These are phyloP conservation scores for Disparrhopalites patrizii DNA, from an alignment of 2,888 invertebrate genomes.

Conservation along the genomic window DNA sequence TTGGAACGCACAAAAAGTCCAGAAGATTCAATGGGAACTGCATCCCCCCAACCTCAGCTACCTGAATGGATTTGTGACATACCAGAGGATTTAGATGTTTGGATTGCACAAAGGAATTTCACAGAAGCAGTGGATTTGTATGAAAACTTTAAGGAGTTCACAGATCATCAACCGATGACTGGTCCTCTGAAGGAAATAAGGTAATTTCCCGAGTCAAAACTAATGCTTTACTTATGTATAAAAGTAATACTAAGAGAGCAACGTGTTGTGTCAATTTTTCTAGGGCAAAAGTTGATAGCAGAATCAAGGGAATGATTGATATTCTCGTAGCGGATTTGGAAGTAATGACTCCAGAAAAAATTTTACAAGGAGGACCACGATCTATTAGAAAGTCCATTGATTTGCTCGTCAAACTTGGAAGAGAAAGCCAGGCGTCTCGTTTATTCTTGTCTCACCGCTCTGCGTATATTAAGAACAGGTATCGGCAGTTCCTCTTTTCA, in stretches of 20 bases:
- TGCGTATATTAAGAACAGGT: conserved; percentile 53
- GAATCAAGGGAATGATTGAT: conserved; percentile 74
- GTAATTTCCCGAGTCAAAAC: conserved; percentile 42
- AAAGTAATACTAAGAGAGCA: no score
- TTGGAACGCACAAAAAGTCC: conserved; percentile 50
- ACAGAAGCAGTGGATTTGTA: conserved; percentile 73
- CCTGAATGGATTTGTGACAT: conserved; percentile 86
- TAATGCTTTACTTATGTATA: no score
- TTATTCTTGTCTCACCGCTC: conserved; percentile 56
- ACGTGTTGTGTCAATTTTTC: conserved; percentile 31
- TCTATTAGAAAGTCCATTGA: conserved; percentile 78
- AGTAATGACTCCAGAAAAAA: conserved; percentile 76
- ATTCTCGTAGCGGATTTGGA: conserved; percentile 84
- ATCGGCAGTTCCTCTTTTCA: background rate
- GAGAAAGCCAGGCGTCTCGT: conserved; percentile 60
- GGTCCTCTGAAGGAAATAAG: conserved; percentile 56
- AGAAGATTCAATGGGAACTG: conserved; percentile 41
- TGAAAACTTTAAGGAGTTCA: conserved; percentile 45
- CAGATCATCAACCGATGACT: conserved; percentile 49
- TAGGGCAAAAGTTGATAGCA: conserved; percentile 61
- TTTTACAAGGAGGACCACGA: conserved; percentile 81
- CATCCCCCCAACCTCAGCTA: conserved; percentile 35
- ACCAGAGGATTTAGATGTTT: conserved; percentile 89
- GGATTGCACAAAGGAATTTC: conserved; percentile 92
- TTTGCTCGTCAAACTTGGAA: conserved; percentile 72